Base-by-base conservation (phyloP, 2,113 vertebrate genomes). In the Sinocyclocheilus anophthalmus region DNA sequence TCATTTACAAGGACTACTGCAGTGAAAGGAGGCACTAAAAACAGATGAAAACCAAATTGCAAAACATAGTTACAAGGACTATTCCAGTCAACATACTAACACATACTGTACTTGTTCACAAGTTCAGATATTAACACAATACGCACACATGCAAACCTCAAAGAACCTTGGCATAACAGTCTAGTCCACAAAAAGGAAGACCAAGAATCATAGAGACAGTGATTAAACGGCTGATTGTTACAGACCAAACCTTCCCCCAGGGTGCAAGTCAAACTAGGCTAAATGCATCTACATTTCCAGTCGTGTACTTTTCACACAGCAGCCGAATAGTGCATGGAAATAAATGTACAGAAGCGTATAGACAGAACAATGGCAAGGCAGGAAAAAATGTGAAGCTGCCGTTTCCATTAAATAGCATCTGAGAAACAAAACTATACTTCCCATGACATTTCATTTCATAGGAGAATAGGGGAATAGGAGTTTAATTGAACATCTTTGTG, bases 201-300 rank as follows among this genome's bases (percentile, higher is more conserved):
- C 82, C 79, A 86, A 57, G 24, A 2, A 77, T 76, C 85, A 16
- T 69, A 69, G 14, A 85, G 89, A 90, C 78, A 88, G 81, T 92
- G 90, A 92, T 89, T 92, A 86, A 91, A 78, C 26, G 48, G 22
- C 75, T n/a, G 48, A 85, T 88, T 67, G 80, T 79, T 76, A 65
- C 42, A 84, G 77, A 63, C 76, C 69, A 72, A 63, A 84, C 82
- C 61, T 75, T 78, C 76, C 85, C 79, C 57, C 61, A 84, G 87
- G 53, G 42, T 79, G 26, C 8, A 22, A 73, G 50, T 70, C 84
- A 84, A 89, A 81, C 81, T 85, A 81, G 85, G 85, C 65, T 91
- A 70, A 88, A 85, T 45, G 42, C 81, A 70, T 85, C 83, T 57
- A 67, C 24, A 20, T 24, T 80, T 76, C 13, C 2, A 81, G 13